Base-by-base conservation (phyloP, 2,113 vertebrate species). In the Struthio camelus region DNA sequence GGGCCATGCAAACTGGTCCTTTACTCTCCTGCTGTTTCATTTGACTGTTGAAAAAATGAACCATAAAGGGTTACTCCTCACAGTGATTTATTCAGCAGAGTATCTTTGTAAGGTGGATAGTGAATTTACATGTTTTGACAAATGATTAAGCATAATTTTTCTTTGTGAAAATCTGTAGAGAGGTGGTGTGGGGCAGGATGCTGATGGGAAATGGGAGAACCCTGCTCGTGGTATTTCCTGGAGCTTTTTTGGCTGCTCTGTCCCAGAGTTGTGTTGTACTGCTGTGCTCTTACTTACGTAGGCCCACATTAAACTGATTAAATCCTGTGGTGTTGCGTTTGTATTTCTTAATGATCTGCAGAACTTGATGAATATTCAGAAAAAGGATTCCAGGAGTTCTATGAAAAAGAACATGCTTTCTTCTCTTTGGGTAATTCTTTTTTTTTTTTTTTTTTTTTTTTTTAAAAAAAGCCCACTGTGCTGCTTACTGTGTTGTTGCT, bases 141-240 rank as follows among this genome's bases (percentile, higher is more conserved):
- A 22, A 25, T 23, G 8, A 20, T 40, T 11, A 85, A 72, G 38
- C 18, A 18, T 44, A 4, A 12, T 38, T 38, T 42, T 66, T 18
- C 28, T 42, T 66, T 42, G 38, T 66, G 64, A 40, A 38, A 16
- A 30, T 23, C 42, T 50, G 23, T 17, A 19, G 27, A 6, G 8
- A 0, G 14, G 11, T 22, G 44, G 15, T 3, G 0, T 1, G 4
- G 44, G 40, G 40, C 51, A 40, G 42, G 38, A 10, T 27, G 9
- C 19, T 24, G 44, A 25, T 67, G 36, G 51, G 48, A 40, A n/a
- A 56, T 5, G 30, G 0, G 10, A 20, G 62, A 32, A 25, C 13
- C 64, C 40, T 32, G 48, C n/a, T n/a, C 2, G 5, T 30, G 12
- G 40, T 40, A 30, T 54, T 53, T 30, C 54, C 61, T n/a, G 54